Evolutionary conservation across 2,888 invertebrate genomes (phyloP).

Genomic region (Augiades crinisus): DNA sequence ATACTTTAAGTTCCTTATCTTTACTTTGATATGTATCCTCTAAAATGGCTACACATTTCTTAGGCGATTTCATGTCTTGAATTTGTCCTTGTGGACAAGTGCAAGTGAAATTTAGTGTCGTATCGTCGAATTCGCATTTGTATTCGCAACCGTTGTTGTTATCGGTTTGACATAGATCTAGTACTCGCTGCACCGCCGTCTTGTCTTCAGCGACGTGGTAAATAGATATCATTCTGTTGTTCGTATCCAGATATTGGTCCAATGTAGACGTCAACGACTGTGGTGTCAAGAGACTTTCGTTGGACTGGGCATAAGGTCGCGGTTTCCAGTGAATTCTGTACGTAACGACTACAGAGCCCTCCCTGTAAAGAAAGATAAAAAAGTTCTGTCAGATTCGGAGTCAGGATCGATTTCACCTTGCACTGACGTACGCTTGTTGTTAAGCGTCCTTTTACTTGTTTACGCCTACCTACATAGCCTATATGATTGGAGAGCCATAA

Average conservation of each 20-base stretch:
- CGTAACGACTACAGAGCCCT: constrained; percentile 84
- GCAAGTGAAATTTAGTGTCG: constrained; percentile 83
- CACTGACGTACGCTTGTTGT: too few species aligned
- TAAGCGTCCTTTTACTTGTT: too few species aligned
- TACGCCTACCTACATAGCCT: too few species aligned
- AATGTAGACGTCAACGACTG: constrained; percentile 70
- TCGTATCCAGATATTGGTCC: constrained; percentile 66
- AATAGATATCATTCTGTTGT: constrained; percentile 77
- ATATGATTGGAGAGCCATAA: too few species aligned
- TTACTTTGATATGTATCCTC: constrained; percentile 40
- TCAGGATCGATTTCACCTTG: too few species aligned
- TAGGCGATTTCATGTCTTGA: constrained; percentile 58
- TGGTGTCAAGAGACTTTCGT: constrained; percentile 75
- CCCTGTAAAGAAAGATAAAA: constrained; percentile 61
- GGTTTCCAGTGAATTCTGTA: constrained; percentile 85
- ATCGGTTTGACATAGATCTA: constrained; percentile 84
- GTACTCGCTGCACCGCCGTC: constrained; percentile 62
- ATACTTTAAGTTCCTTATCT: constrained; percentile 38
- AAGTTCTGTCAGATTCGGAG: too few species aligned
- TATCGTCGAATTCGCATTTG: constrained; percentile 84
- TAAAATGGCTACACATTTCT: constrained; percentile 63
- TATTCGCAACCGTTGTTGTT: constrained; percentile 85
- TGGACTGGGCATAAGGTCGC: constrained; percentile 62
- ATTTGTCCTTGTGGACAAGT: constrained; percentile 81
- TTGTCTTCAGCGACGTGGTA: constrained; percentile 76